Percentiles rank a stretch among this genome's conserved stretches.
phyloP scores from a whole-genome alignment of 2,113 vertebrate genomes.

The Ptyas mucosa region DNA sequence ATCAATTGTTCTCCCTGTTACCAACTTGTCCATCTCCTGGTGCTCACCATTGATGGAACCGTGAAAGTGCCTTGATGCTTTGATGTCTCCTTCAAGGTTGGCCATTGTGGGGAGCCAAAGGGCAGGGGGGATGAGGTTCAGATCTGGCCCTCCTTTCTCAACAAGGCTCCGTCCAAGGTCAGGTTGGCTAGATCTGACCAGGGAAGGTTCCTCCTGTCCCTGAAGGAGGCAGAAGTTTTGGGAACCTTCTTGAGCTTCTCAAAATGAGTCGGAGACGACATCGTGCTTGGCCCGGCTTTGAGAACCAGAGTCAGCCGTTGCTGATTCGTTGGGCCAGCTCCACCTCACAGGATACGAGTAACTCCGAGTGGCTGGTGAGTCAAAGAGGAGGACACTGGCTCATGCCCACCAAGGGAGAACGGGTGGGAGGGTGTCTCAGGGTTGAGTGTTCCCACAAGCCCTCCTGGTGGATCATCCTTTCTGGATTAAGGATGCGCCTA shows the following conservation, averaged over 20 bases:
- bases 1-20: not conserved
- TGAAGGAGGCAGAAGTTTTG: too few relatives aligned
- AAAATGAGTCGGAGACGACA: not conserved
- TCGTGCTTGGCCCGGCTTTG: not conserved
- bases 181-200: not conserved
- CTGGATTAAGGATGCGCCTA: not conserved
- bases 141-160: not conserved
- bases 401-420: not conserved
- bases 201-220: not conserved
- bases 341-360: constrained; percentile 1
- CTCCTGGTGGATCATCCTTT: not conserved
- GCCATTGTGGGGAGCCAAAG: not conserved
- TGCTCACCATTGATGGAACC: not conserved
- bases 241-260: not conserved
- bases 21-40: not conserved
- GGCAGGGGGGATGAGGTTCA: not conserved
- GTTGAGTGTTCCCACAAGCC: not conserved
- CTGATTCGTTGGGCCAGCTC: not conserved
- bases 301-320: not conserved
- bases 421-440: too few relatives aligned
- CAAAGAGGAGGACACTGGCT: not conserved
- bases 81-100: not conserved
- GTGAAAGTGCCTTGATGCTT: not conserved
- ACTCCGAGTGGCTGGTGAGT: not conserved
- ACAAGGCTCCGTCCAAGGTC: not conserved